Evolutionary conservation across 2,888 invertebrate genomes (phyloP).

Genomic region (Caenorhabditis doughertyi): DNA sequence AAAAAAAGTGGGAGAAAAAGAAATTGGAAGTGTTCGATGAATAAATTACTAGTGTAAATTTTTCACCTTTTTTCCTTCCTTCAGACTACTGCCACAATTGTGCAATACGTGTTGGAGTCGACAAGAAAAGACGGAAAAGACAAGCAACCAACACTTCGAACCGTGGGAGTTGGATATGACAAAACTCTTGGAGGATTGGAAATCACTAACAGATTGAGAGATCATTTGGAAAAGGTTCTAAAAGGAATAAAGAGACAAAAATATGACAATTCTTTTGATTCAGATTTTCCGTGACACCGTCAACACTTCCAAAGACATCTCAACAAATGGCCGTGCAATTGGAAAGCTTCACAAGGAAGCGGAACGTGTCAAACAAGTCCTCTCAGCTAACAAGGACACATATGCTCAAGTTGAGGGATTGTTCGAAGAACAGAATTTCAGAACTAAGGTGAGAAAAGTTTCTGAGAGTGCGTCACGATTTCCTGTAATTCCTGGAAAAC

Average conservation of each 20-base stretch:
- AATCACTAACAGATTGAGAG: slow-evolving; percentile 90
- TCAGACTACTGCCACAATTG: slow-evolving; percentile 70
- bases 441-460: slow-evolving; percentile 69
- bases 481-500: too few relatives aligned
- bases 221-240: slow-evolving; percentile 68
- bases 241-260: too few relatives aligned
- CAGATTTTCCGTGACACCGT: slow-evolving; percentile 70
- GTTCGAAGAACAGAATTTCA: slow-evolving; percentile 95
- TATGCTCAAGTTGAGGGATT: slow-evolving; percentile 95
- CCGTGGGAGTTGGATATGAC: slow-evolving; percentile 90
- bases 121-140: slow-evolving; percentile 68
- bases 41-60: slow-evolving; percentile 19
- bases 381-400: slow-evolving; percentile 96
- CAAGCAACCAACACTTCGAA: slow-evolving; percentile 72
- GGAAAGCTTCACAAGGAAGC: slow-evolving; percentile 97
- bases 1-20: not conserved
- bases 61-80: not conserved
- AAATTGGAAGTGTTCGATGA: slow-evolving; percentile 14
- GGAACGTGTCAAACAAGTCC: slow-evolving; percentile 94
- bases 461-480: too few relatives aligned
- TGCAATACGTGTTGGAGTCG: slow-evolving; percentile 69
- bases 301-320: slow-evolving; percentile 70
- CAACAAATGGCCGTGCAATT: slow-evolving; percentile 90
- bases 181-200: slow-evolving; percentile 95
- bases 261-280: too few relatives aligned